Base-by-base conservation (phyloP, 2,797 vertebrate genomes). In the Podarcis lilfordi region DNA sequence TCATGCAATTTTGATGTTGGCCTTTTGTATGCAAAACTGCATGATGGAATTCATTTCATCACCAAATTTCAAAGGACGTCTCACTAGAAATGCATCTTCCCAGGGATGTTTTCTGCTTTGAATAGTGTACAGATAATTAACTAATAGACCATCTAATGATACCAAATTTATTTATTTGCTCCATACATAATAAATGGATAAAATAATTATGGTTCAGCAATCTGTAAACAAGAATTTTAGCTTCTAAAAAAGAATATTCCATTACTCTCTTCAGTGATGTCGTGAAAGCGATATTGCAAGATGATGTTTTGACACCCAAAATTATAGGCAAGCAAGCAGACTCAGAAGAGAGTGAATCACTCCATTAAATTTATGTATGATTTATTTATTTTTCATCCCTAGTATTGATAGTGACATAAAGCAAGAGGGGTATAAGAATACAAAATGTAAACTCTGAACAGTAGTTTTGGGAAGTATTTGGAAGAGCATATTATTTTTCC, bases 71-170 rank as follows among this genome's bases (percentile, higher is more conserved):
- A 89, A 92, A 92, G 80, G 66, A 64, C 2, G 68, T 87, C 83
- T 75, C 64, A 3, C 21, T 40, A 66, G 82, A 87, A 3, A 64
- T 84, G 69, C 64, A 69, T 91, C 83, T 91, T 89, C 69, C 37
- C 74, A 84, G 74, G 37, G 68, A 87, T 61, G 29, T 10, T 91
- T 84, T 94, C 86, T 92, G 77, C 8, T 15, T 75, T 85, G 74
- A 91, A 50, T 85, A 81, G 68, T 86, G 91, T 91, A 91, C 66
- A 88, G 72, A 94, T 95, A 87, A 94, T 92, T 93, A 94, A 94
- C 93, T 95, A 92, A 93, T 89, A 88, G 86, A 93, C 88, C 80
- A 91, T 84, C 59, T 91, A 93, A 86, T 92, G 85, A 90, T 93
- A 89, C 84, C 92, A 75, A 50, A 91, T 89, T 89, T 82, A 87